Conservation (phyloP, 2,797 vertebrate genomes). For the Gorsachius magnificus region DNA sequence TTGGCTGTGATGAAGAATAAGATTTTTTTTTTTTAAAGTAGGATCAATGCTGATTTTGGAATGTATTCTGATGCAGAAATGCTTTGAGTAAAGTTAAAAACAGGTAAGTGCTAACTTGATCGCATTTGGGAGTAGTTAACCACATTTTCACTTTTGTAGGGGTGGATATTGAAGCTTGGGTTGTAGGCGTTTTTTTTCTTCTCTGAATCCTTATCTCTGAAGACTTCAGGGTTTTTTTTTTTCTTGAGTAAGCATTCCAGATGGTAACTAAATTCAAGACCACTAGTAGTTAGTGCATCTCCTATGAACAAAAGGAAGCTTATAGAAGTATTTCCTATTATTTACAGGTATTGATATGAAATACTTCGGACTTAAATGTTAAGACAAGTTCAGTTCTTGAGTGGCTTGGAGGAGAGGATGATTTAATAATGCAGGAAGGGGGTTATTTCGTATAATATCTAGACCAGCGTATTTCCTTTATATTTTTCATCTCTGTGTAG, state of each 20-base stretch:
- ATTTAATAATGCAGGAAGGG: not conserved
- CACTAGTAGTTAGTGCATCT: not conserved
- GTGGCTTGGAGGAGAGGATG: not conserved
- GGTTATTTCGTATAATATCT: not conserved
- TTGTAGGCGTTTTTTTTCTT: not conserved
- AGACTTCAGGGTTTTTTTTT: rapidly evolving
- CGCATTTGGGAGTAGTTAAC: not conserved
- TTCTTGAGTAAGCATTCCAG: not conserved
- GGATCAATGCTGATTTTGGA: not conserved
- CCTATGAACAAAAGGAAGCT: rapidly evolving
- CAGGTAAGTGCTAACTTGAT: not conserved
- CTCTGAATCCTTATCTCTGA: not conserved
- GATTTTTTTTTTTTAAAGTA: not conserved
- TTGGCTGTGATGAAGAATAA: not conserved
- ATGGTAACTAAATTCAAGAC: not conserved
- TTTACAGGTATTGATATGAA: not conserved
- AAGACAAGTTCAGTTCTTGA: not conserved
- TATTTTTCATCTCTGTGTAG: not conserved
- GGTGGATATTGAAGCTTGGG: not conserved
- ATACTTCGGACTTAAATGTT: not conserved
- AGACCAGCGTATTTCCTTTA: not conserved
- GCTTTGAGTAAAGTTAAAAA: not conserved
- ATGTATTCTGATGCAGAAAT: not conserved
- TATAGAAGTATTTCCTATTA: not conserved
- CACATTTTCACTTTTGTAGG: not conserved